Conservation (phyloP, 2,113 vertebrate species). For the Athene cunicularia region DNA sequence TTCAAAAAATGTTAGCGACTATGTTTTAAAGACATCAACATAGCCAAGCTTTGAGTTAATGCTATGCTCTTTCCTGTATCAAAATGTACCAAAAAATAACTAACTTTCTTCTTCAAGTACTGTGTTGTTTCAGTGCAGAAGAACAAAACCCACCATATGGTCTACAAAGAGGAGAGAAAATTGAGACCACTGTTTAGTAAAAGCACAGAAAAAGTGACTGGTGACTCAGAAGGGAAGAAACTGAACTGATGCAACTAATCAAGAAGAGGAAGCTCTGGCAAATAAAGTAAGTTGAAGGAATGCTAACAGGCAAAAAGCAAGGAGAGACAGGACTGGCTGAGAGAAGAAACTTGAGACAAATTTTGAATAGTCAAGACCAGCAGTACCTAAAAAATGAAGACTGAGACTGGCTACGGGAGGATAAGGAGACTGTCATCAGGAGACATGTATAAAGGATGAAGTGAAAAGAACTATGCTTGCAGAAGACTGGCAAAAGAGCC, state of each 20-base stretch:
- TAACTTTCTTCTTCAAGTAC: background rate
- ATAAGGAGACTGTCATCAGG: background rate
- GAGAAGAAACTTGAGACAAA: background rate
- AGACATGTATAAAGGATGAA: background rate
- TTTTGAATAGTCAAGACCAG: background rate
- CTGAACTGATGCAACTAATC: background rate
- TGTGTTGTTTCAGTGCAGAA: background rate
- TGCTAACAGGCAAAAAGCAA: background rate
- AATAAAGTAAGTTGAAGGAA: background rate
- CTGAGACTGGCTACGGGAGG: fast-evolving
- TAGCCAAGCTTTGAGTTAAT: background rate
- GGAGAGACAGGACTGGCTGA: background rate
- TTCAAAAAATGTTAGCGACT: background rate
- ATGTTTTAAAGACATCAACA: background rate
- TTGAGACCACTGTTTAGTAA: background rate
- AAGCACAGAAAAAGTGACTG: background rate
- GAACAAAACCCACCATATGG: background rate
- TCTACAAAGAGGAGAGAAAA: background rate
- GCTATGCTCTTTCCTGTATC: background rate
- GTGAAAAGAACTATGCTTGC: background rate
- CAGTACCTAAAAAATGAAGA: background rate
- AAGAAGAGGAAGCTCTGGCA: background rate
- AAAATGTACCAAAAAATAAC: background rate
- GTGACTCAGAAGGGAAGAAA: background rate
- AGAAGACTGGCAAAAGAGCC: background rate